Evolutionary conservation across 2,113 vertebrate species (phyloP).

Genomic region (Bucco capensis): DNA sequence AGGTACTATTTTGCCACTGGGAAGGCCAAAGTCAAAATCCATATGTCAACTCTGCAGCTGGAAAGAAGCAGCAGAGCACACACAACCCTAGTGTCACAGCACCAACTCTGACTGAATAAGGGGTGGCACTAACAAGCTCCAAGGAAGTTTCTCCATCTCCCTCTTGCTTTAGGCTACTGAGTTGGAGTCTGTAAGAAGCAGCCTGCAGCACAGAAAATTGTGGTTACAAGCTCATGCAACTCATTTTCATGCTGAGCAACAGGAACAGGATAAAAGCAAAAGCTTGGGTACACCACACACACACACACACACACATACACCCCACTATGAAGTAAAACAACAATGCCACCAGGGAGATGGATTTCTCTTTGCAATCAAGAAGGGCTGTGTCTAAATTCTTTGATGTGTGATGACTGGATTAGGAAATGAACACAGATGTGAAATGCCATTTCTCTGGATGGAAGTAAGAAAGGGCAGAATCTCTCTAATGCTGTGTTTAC

Average conservation of each 20-base stretch:
- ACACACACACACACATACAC: too few species aligned
- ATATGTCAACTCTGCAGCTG: background rate
- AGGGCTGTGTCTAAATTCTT: conserved; percentile 1
- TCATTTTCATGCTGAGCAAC: background rate
- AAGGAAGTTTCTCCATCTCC: background rate
- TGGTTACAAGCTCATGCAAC: background rate
- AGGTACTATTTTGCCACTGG: background rate
- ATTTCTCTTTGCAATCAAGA: background rate
- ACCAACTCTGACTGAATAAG: background rate
- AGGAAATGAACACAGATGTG: background rate
- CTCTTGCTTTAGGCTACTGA: background rate
- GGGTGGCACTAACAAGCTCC: background rate
- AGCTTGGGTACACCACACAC: background rate
- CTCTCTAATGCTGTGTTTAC: background rate
- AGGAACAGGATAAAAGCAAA: conserved; percentile 8
- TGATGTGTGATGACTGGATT: conserved; percentile 27
- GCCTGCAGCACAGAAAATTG: background rate
- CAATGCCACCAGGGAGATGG: background rate
- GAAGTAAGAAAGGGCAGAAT: background rate
- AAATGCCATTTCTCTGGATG: conserved; percentile 24
- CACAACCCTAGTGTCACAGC: background rate
- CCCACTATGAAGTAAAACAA: conserved; percentile 1
- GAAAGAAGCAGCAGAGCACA: background rate
- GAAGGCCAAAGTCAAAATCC: conserved; percentile 13
- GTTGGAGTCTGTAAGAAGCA: background rate